These are phyloP conservation scores for Seira ritae DNA, from an alignment of 2,888 invertebrate genomes.

Conservation along the genomic window DNA sequence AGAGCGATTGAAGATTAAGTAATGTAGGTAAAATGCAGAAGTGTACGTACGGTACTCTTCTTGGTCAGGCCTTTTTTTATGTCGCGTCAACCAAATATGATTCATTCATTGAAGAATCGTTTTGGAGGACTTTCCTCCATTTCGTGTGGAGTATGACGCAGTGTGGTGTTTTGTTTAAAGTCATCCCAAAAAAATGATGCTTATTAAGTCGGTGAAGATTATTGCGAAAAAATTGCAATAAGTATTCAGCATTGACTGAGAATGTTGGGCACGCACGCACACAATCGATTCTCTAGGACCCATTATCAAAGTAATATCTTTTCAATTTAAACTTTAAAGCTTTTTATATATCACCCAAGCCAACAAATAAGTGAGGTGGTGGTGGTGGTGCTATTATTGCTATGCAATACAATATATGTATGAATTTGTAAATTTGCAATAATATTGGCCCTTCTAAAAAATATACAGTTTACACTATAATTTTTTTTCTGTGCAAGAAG, in stretches of 20 bases:
- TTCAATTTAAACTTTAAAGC: too few relatives aligned
- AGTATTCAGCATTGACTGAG: slow-evolving; percentile 1
- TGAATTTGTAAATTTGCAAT: too few relatives aligned
- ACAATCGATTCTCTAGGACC: background rate
- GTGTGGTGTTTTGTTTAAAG: background rate
- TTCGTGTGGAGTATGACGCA: background rate
- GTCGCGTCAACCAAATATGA: slow-evolving; percentile 17
- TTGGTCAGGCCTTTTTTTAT: slow-evolving; percentile 6
- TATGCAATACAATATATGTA: too few relatives aligned
- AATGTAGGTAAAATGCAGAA: slow-evolving; percentile 1
- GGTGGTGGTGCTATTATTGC: too few relatives aligned
- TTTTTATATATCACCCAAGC: too few relatives aligned
- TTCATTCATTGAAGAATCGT: slow-evolving; percentile 9
- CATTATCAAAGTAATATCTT: background rate
- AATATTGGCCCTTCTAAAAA: too few relatives aligned
- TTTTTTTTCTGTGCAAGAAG: too few relatives aligned
- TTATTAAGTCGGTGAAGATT: background rate
- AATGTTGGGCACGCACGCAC: slow-evolving; percentile 21
- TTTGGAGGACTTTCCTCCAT: slow-evolving; percentile 9
- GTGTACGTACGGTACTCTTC: background rate
- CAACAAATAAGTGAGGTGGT: too few relatives aligned
- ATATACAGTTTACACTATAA: too few relatives aligned
- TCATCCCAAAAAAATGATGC: background rate
- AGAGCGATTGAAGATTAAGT: slow-evolving; percentile 19
- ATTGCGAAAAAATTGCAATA: background rate